phyloP scores from a whole-genome alignment of 2,113 vertebrate genomes.

The Saiga tatarica region DNA sequence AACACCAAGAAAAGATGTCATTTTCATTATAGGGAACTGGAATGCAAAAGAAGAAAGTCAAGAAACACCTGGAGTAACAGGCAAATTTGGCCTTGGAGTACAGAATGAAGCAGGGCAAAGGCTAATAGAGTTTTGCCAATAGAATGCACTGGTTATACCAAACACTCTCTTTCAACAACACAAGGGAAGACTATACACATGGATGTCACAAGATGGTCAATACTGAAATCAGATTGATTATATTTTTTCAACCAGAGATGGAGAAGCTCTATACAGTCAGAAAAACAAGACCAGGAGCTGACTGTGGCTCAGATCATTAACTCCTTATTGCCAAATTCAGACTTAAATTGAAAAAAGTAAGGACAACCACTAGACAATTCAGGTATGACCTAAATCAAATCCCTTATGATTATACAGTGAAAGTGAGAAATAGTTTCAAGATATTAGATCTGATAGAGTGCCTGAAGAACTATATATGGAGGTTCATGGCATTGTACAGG shows the following conservation, averaged over 20 bases:
- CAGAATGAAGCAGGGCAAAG: not conserved
- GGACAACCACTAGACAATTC: not conserved
- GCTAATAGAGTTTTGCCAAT: not conserved
- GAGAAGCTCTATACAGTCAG: not conserved
- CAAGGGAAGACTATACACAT: not conserved
- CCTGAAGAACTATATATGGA: not conserved
- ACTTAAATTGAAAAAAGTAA: not conserved
- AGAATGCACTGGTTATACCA: not conserved
- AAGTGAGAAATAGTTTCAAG: not conserved
- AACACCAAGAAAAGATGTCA: not conserved
- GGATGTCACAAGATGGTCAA: not conserved
- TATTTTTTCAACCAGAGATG: not conserved
- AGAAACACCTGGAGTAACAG: not conserved
- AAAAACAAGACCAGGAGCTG: not conserved
- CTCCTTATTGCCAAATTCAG: not conserved
- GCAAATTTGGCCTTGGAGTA: not conserved
- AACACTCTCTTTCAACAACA: not conserved
- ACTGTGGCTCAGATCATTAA: not conserved
- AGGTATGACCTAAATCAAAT: not conserved
- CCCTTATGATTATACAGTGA: not conserved
- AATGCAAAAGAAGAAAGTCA: not conserved
- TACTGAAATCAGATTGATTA: not conserved
- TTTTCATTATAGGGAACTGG: not conserved
- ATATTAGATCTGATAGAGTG: not conserved
- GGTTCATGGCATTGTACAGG: fast-evolving